Evolutionary conservation across 2,797 vertebrate species (phyloP), one percentile per base, ranked within the genome.

Genomic region (Melanotaenia boesemani): DNA sequence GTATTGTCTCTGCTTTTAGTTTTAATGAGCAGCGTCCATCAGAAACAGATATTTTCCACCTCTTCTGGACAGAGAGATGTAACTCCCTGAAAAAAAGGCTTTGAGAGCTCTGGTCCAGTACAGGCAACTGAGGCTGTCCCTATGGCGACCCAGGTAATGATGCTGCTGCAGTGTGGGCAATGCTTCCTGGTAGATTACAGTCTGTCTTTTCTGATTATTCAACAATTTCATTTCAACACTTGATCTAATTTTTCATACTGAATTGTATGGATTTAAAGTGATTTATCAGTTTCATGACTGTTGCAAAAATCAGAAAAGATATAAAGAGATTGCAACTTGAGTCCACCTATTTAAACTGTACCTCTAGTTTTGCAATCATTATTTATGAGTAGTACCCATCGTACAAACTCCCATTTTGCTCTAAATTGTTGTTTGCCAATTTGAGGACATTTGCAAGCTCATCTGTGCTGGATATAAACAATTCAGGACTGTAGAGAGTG

Each of bases 71-170:
- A 13, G 76, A 80, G 85, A 89, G 56, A 75, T 72, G 82, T 52
- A 64, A 85, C 83, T 83, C 88, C 86, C 77, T 81, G 76, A 92
- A 88, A 93, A 93, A 87, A 88, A 86, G 77, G 88, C 89, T 92
- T 92, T 94, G 87, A 88, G 85, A 88, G 89, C 91, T 92, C 58
- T 69, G 91, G 90, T 92, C 89, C 86, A 70, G 86, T 85, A 79
- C 84, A 83, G 85, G 87, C 86, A 92, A 90, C 92, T 91, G 90
- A 84, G 85, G 81, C 91, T 86, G 94, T 95, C 94, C 94, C 94
- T 93, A 95, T 95, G 94, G 94, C 94, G 93, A 95, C 93, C 89
- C 88, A 84, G 83, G 81, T 92, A 91, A 93, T 92, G 91, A 90
- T 86, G 91, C 77, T 91, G 87, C 88, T 79, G 89, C 90, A 92